Conservation (phyloP, 2,888 invertebrate species). For the Lasioglossum lativentre region DNA sequence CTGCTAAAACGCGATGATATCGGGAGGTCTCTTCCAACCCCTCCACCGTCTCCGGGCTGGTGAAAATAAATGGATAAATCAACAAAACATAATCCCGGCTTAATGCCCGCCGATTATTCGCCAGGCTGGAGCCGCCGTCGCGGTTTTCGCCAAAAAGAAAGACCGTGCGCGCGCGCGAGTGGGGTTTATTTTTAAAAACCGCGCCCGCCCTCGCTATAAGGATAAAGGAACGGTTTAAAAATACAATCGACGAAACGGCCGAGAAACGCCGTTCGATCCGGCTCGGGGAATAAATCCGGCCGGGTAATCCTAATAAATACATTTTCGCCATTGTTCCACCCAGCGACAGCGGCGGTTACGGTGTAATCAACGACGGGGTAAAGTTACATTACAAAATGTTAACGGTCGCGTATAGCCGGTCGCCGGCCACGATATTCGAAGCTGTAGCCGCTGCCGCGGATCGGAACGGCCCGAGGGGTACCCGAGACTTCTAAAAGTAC, state of each 20-base stretch:
- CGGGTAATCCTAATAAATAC: conserved; percentile 50
- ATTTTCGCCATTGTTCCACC: conserved; percentile 34
- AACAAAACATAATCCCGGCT: conserved; percentile 51
- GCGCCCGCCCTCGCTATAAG: conserved; percentile 22
- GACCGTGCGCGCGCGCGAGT: neutral
- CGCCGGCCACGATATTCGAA: conserved; percentile 4
- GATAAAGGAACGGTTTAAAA: conserved; percentile 60
- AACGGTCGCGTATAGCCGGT: conserved; percentile 14
- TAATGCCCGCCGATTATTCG: conserved; percentile 35
- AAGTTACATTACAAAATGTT: conserved; percentile 52
- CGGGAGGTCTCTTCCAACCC: conserved; percentile 38
- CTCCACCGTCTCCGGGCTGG: conserved; percentile 24
- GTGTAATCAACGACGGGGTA: conserved; percentile 40
- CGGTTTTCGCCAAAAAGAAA: conserved; percentile 31
- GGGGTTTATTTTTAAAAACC: conserved; percentile 49
- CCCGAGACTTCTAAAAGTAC: neutral
- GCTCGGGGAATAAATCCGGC: conserved; percentile 35
- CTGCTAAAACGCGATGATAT: conserved; percentile 71
- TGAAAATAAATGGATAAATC: conserved; percentile 65
- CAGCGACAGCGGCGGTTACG: conserved; percentile 16
- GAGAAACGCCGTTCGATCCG: conserved; percentile 16
- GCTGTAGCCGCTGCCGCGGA: neutral
- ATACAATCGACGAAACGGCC: conserved; percentile 50
- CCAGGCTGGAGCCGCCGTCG: neutral
- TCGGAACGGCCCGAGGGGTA: neutral